Base-by-base conservation (phyloP, 2,888 invertebrate species). In the Perdita meconis region DNA sequence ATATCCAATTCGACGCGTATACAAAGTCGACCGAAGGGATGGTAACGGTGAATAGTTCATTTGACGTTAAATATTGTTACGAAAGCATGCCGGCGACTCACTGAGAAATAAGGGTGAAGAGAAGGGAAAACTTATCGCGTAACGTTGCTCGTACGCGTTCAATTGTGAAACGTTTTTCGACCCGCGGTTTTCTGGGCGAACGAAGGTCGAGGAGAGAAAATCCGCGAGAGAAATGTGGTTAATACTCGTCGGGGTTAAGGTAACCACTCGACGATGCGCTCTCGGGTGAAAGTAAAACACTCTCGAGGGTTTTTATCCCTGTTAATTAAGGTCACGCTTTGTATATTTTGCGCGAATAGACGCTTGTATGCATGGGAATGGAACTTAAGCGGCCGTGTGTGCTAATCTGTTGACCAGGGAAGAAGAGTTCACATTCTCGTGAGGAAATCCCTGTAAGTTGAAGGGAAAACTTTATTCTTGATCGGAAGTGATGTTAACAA, bases 1-100 rank as follows among this genome's bases (percentile, higher is more conserved):
- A 78, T 76, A 76, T 67, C 47, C 63, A 70, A 66, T 78, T 78
- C 47, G 76, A 19, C 12, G 56, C 40, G 72, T 63, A 68, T 50
- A 38, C 60, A 36, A 34, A 64, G 19, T 19, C 26, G 13, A 67
- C 36, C 53, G 30, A n/a, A n/a, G n/a, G n/a, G n/a, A n/a, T n/a
- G n/a, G 0, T 19, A 10, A 5, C 26, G 34, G 56, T 70, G 76
- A 77, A 78, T 64, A 55, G 57, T 59, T 77, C 71, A 51, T 78
- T 77, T 67, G 22, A 16, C 16, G 59, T 57, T 64, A 63, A 71
- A 71, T 53, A 63, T 67, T 36, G 38, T 16, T 19, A 38, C 19
- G 24, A 42, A 47, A 60, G 59, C 60, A 47, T n/a, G n/a, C n/a
- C n/a, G n/a, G n/a, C n/a, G n/a, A n/a, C n/a, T n/a, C 30, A 30